A percentile compares a stretch with the other conserved stretches of the same genome.
These are phyloP conservation scores for Drosophila prosaltans DNA, from an alignment of 1,140 invertebrate species.

Conservation along the genomic window DNA sequence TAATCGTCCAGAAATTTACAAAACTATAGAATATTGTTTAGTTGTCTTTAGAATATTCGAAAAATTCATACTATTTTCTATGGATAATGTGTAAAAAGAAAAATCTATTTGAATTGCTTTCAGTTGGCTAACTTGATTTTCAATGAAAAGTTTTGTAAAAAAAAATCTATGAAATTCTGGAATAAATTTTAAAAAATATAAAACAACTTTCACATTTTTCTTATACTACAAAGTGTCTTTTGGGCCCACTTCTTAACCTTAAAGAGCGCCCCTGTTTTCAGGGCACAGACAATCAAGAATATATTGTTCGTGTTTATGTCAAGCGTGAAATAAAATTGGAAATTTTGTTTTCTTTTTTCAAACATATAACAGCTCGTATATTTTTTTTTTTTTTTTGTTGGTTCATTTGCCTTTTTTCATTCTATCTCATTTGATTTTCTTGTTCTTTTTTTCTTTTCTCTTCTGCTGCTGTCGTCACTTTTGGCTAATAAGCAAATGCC, in stretches of 20 bases:
- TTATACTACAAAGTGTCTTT: no score
- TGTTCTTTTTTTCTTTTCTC: slow-evolving; percentile 21
- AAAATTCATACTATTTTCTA: neutral
- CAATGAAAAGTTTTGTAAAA: neutral
- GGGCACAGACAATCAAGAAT: slow-evolving; percentile 3
- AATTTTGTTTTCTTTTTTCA: slow-evolving; percentile 1
- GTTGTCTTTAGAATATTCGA: neutral
- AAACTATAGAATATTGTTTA: neutral
- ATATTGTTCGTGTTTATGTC: neutral
- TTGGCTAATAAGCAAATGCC: slow-evolving; percentile 39
- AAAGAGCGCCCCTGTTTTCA: neutral
- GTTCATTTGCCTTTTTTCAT: slow-evolving; percentile 35
- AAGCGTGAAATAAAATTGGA: neutral
- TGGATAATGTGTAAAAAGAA: no score
- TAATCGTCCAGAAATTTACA: slow-evolving; percentile 5
- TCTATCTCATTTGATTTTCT: slow-evolving; percentile 21
- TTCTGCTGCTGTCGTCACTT: slow-evolving; percentile 55
- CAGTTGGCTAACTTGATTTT: neutral
- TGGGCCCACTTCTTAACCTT: no score
- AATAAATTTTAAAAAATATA: no score
- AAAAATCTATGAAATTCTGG: neutral
- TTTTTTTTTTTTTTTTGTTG: neutral
- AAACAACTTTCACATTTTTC: no score
- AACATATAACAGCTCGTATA: neutral
- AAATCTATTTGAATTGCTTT: neutral